A percentile compares a stretch with the other conserved stretches of the same genome.
Conservation (phyloP, 2,113 vertebrate genomes). For the Glareola pratincola region DNA sequence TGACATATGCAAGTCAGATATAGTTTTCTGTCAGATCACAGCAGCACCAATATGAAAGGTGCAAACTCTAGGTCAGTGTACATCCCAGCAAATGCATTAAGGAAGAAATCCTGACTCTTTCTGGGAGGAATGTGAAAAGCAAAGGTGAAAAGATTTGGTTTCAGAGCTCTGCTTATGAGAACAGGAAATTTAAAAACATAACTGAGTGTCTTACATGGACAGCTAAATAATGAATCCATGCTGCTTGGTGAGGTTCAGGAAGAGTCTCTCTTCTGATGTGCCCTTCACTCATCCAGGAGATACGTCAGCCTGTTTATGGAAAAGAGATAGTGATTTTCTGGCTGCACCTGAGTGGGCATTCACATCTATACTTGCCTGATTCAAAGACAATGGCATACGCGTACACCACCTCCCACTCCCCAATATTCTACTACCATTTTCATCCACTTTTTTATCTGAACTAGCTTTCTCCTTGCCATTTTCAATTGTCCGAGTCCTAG, state of each 20-base stretch:
- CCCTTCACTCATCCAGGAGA: not conserved
- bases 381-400: not conserved
- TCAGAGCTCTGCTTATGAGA: not conserved
- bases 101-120: not conserved
- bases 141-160: not conserved
- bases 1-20: not conserved
- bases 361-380: not conserved
- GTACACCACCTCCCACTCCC: not conserved
- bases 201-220: not conserved
- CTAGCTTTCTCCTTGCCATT: not conserved
- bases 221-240: not conserved
- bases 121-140: not conserved
- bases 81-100: not conserved
- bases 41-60: not conserved
- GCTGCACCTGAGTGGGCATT: not conserved
- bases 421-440: not conserved
- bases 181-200: not conserved
- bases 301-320: not conserved
- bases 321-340: not conserved
- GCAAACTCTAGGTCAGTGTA: not conserved
- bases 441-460: not conserved
- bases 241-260: not conserved
- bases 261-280: not conserved
- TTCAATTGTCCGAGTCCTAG: not conserved
- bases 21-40: not conserved